Conservation (phyloP, 2,797 vertebrate genomes). For the Danionella dracula region DNA sequence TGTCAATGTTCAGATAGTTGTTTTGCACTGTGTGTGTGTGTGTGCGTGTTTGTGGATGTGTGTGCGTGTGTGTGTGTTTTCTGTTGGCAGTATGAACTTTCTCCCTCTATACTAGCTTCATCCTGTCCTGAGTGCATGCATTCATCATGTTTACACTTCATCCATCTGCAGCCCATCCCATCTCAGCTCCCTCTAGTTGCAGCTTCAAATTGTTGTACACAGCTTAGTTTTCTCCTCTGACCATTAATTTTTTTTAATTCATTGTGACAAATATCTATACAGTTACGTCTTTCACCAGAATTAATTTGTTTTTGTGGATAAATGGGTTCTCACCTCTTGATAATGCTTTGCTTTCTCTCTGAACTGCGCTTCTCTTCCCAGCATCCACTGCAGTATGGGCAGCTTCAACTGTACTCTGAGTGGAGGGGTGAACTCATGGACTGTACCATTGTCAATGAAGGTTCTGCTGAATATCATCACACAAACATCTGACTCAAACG, state of each 20-base stretch:
- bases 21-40: no score
- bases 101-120: no score
- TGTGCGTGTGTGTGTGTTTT: no score
- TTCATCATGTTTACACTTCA: no score
- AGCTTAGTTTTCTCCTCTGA: conserved; percentile 44
- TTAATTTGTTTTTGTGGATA: conserved; percentile 34
- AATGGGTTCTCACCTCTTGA: conserved; percentile 66
- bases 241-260: no score
- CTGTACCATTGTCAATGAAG: conserved; percentile 49
- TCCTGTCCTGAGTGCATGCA: no score
- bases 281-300: conserved; percentile 8
- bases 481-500: no score
- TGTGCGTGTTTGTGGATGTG: no score
- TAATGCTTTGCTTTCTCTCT: conserved; percentile 37
- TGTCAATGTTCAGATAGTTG: no score
- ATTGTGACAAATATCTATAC: conserved; percentile 44
- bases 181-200: conserved; percentile 72
- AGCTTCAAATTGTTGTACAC: conserved; percentile 58
- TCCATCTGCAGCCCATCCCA: conserved; percentile 2
- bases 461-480: conserved; percentile 9
- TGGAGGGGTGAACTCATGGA: conserved; percentile 70
- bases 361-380: conserved; percentile 73
- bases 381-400: conserved; percentile 77
- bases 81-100: no score
- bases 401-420: conserved; percentile 70